A percentile compares a stretch with the other conserved stretches of the same genome.
Conservation (phyloP, 1,140 invertebrate species). For the Zaprionus lachaisei region DNA sequence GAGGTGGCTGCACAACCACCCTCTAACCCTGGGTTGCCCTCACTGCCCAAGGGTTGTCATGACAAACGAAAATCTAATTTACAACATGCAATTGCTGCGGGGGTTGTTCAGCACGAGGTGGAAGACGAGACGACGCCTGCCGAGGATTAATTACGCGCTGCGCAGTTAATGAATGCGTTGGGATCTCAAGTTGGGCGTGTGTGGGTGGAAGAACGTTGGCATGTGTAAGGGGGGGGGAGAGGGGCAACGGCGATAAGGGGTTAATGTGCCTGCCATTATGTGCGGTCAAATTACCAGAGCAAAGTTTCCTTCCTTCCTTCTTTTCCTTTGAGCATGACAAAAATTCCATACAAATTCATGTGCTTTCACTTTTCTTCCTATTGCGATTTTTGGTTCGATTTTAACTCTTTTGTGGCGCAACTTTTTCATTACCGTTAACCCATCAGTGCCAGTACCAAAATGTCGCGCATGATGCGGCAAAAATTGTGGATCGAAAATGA, state of each 20-base stretch:
- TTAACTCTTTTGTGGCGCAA: constrained; percentile 55
- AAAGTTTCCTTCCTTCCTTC: constrained; percentile 29
- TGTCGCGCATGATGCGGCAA: constrained; percentile 55
- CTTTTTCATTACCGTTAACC: constrained; percentile 69
- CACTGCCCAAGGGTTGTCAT: constrained; percentile 63
- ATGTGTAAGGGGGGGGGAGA: not conserved
- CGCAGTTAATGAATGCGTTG: constrained; percentile 74
- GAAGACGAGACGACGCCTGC: constrained; percentile 21
- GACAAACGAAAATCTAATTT: constrained; percentile 80
- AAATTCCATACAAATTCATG: constrained; percentile 45
- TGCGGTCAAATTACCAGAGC: constrained; percentile 71
- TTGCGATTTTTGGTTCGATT: not conserved
- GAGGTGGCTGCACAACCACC: constrained; percentile 55
- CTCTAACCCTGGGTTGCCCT: constrained; percentile 3
- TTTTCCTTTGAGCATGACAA: constrained; percentile 65
- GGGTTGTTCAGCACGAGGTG: constrained; percentile 40
- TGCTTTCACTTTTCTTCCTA: constrained; percentile 38
- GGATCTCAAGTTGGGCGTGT: constrained; percentile 4
- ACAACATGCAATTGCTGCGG: constrained; percentile 72
- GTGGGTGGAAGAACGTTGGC: not conserved
- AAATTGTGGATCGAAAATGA: constrained; percentile 40
- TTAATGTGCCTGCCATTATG: constrained; percentile 60
- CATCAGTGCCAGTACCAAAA: constrained; percentile 25
- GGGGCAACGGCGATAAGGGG: constrained; percentile 61
- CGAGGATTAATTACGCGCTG: constrained; percentile 73